Percentiles rank a stretch among this genome's conserved stretches.
These are phyloP conservation scores for Cyrtonyx montezumae DNA, from an alignment of 2,113 vertebrate genomes.

Conservation along the genomic window DNA sequence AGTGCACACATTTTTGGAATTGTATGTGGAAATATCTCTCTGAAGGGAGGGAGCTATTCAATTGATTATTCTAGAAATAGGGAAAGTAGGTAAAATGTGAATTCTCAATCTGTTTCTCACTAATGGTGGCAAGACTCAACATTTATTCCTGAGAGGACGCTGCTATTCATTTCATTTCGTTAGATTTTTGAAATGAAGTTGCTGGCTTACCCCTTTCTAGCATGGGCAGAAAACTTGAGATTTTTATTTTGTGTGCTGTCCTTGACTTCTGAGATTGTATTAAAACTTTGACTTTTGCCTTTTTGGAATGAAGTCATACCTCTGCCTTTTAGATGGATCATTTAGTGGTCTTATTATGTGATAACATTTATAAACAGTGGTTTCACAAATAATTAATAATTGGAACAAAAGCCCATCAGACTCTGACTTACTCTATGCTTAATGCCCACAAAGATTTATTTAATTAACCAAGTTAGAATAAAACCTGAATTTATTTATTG, in stretches of 20 bases:
- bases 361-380: background rate
- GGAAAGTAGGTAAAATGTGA: background rate
- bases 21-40: background rate
- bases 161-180: background rate
- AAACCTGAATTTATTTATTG: conserved; percentile 61
- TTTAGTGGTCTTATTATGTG: background rate
- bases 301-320: background rate
- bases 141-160: background rate
- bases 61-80: background rate
- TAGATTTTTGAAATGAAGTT: background rate
- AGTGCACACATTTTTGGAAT: background rate
- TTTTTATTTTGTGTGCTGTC: background rate
- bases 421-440: conserved; percentile 29
- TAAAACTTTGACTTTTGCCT: background rate
- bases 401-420: conserved; percentile 34
- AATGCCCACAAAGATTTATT: conserved; percentile 43
- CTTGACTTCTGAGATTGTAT: background rate
- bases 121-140: background rate
- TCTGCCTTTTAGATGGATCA: background rate
- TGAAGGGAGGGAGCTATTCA: background rate
- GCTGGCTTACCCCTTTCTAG: background rate
- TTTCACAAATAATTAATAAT: conserved; percentile 50
- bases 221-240: background rate
- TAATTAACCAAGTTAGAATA: conserved; percentile 45
- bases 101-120: background rate